These are phyloP conservation scores for Pelecanoides urinatrix DNA, from an alignment of 2,113 vertebrate species.

Conservation along the genomic window DNA sequence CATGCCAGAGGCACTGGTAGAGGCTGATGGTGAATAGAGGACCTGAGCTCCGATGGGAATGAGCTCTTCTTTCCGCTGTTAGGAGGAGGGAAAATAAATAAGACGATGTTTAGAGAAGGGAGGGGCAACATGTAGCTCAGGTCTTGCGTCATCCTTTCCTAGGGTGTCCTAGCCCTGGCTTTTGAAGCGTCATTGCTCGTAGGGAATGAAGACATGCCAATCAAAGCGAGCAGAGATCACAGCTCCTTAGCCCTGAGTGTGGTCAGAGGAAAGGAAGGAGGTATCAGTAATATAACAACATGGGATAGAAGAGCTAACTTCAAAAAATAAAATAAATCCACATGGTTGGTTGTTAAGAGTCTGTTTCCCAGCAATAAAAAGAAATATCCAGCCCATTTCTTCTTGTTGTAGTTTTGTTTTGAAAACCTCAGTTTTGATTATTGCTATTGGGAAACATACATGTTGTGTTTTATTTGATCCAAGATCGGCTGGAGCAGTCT, in stretches of 20 bases:
- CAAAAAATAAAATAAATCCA: not conserved
- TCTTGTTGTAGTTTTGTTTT: not conserved
- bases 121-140: not conserved
- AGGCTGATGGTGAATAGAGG: not conserved
- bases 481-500: not conserved
- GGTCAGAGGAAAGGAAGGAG: not conserved
- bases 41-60: rapidly evolving
- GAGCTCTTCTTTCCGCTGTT: not conserved
- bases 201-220: not conserved
- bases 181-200: not conserved
- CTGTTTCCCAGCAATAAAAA: not conserved
- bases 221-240: not conserved
- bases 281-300: rapidly evolving
- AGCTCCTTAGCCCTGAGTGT: not conserved
- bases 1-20: not conserved
- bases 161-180: not conserved
- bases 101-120: not conserved
- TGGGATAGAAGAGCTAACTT: not conserved
- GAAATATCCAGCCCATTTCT: not conserved
- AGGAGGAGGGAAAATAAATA: not conserved
- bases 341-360: not conserved
- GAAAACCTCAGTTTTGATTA: conserved; percentile 5
- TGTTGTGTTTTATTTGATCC: conserved; percentile 30
- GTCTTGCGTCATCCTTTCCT: not conserved
- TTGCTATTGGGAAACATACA: not conserved